These are phyloP conservation scores for Cricetomys ansorgei DNA, from an alignment of 2,113 vertebrate species.

Conservation along the genomic window DNA sequence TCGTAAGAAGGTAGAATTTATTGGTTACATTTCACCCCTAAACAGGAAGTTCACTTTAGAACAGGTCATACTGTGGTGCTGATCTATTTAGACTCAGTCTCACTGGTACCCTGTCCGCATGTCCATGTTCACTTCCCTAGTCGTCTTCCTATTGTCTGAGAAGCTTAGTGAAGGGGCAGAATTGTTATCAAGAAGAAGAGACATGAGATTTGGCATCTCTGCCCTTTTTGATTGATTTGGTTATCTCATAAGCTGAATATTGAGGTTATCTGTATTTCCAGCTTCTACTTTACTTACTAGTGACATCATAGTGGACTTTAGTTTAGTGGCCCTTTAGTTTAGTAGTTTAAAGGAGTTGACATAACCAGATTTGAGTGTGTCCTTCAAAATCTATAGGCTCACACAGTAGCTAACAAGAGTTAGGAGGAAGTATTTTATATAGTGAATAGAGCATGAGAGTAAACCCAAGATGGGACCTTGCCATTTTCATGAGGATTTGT, in stretches of 20 bases:
- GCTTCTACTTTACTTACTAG: background rate
- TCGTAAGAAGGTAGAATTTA: background rate
- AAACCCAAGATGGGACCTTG: background rate
- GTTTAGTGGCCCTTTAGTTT: background rate
- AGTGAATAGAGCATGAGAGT: background rate
- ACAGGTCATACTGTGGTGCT: background rate
- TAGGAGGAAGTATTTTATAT: background rate
- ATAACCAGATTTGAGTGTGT: background rate
- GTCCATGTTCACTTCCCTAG: too few relatives aligned
- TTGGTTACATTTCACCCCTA: background rate
- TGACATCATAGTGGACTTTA: too few relatives aligned
- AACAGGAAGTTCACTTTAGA: background rate
- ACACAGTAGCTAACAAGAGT: background rate
- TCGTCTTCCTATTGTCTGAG: background rate
- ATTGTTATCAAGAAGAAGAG: background rate
- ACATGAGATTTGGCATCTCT: background rate
- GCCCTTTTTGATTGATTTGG: background rate
- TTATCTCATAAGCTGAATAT: background rate
- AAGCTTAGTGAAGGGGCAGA: background rate
- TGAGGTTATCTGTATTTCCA: background rate
- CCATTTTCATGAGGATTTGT: too few relatives aligned
- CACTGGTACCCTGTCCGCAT: background rate
- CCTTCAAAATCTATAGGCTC: background rate
- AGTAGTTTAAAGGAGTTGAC: background rate
- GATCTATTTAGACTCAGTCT: background rate